phyloP scores from a whole-genome alignment of 2,797 vertebrate genomes.

The Nyctibius grandis region DNA sequence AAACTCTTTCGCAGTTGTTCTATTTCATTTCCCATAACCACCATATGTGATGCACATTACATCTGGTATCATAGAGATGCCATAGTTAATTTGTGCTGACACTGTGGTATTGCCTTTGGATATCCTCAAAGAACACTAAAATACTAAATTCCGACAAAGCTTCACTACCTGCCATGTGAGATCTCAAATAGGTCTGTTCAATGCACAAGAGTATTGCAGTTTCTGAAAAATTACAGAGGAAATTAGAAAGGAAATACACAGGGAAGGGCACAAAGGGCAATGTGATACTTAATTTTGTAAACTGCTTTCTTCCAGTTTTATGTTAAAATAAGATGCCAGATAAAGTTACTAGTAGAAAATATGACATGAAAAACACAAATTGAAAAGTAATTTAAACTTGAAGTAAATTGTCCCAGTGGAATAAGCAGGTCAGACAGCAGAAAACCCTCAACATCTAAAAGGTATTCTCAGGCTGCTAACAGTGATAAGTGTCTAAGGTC shows the following conservation, averaged over 20 bases:
- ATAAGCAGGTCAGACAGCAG: not conserved
- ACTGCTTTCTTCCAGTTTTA: not conserved
- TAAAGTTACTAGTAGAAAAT: slow-evolving; percentile 26
- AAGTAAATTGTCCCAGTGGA: slow-evolving; percentile 11
- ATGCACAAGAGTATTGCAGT: not conserved
- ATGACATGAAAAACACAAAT: slow-evolving; percentile 8
- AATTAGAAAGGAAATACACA: slow-evolving; percentile 7
- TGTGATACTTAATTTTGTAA: slow-evolving; percentile 23
- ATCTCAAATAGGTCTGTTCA: not conserved
- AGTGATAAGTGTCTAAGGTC: not conserved
- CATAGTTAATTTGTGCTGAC: not conserved
- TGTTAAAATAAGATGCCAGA: slow-evolving; percentile 33
- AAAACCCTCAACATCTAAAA: not conserved
- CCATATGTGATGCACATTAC: not conserved
- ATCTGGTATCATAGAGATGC: not conserved
- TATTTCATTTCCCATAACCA: not conserved
- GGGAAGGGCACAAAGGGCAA: not conserved
- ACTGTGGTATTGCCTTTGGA: not conserved
- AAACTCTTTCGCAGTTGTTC: not conserved
- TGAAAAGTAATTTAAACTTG: slow-evolving; percentile 43
- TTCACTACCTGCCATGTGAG: not conserved
- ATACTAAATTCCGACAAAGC: not conserved
- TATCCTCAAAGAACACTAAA: not conserved
- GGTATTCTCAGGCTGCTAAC: not conserved
- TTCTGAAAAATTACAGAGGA: not conserved